Evolutionary conservation across 2,797 vertebrate genomes (phyloP), one percentile per base, ranked within the genome.

Genomic region (Rachycentron canadum): DNA sequence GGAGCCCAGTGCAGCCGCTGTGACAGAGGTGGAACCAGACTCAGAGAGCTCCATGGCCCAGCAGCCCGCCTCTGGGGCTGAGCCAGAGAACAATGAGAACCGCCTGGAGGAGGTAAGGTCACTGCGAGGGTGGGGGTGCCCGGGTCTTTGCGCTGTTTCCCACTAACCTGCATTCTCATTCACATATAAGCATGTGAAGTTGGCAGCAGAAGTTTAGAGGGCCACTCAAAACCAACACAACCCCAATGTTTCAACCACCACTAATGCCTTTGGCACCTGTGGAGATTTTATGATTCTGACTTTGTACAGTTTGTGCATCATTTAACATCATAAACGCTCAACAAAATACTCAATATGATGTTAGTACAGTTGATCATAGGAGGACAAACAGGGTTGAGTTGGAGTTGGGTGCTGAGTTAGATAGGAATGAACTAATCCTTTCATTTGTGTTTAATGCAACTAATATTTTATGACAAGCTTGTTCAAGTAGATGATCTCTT

Each of bases 81-180:
- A 92, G 81, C 87, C 92, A 8, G 94, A 94, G 65, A 88, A 87
- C 86, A 93, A 78, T 5, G 92, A 94, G 81, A 89, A 86, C 17
- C 86, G 73, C 25, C 83, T 91, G 85, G 95, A 95, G 89, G 94
- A 96, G 95, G 95, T 96, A 96, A 94, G 95, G 85, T 80, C 82
- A 69, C 80, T 72, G 73, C 58, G 75, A 84, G 88, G 77, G 86
- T 57, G 74, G 79, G 63, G 78, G 58, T 55, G 60, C 63, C 61
- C 26, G 73, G 67, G 43, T 69, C 79, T 83, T 45, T 70, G 66
- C 78, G 84, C 68, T 79, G 30, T 89, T 76, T 77, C 81, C 69
- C 71, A 89, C 88, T 90, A 89, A 92, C 71, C 76, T 83, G 81
- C 87, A 81, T 89, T 81, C 76, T 86, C 84, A 78, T 78, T 84